Percentiles rank a stretch among this genome's conserved stretches.
phyloP scores from a whole-genome alignment of 2,797 vertebrate species.

The Peromyscus melanophrys region DNA sequence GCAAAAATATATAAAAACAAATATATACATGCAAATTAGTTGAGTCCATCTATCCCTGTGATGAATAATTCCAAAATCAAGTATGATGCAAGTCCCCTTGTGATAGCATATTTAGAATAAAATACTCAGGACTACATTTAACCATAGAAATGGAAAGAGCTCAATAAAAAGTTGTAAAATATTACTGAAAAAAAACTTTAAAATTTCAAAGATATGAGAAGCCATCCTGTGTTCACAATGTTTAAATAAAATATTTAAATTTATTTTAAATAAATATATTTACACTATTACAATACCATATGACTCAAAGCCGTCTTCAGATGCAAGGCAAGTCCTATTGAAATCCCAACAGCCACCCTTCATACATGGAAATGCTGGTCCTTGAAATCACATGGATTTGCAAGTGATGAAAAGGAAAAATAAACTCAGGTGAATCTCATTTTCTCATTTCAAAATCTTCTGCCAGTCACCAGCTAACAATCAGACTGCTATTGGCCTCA shows the following conservation, averaged over 20 bases:
- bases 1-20: neutral
- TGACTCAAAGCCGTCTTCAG: neutral
- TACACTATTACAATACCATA: neutral
- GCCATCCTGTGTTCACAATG: neutral
- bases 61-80: neutral
- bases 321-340: neutral
- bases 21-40: neutral
- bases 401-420: neutral
- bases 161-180: neutral
- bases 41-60: neutral
- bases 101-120: neutral
- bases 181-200: neutral
- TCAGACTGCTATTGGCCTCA: neutral
- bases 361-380: neutral
- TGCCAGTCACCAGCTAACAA: neutral
- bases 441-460: conserved; percentile 1
- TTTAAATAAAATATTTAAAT: neutral
- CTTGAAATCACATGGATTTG: neutral
- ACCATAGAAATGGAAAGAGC: neutral
- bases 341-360: neutral
- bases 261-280: neutral
- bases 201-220: neutral
- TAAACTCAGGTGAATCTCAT: neutral
- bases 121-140: neutral
- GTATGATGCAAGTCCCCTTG: neutral